These are phyloP conservation scores for Podargus strigoides DNA, from an alignment of 2,797 vertebrate species.

Conservation along the genomic window DNA sequence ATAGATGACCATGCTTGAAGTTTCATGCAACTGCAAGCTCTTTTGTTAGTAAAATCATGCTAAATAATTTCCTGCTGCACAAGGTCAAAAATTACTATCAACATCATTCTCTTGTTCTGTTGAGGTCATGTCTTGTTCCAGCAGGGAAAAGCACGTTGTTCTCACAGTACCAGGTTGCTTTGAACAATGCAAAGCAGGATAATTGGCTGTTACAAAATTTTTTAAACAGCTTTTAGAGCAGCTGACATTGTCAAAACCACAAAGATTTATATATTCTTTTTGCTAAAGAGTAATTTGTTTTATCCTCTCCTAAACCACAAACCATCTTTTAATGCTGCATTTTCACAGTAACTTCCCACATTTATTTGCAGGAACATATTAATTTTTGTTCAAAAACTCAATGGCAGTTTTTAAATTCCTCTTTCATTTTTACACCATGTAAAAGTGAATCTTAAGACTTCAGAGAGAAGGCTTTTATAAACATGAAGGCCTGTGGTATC, in stretches of 20 bases:
- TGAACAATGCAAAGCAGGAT: not conserved
- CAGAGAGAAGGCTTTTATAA: not conserved
- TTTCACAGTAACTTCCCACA: not conserved
- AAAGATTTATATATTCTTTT: constrained; percentile 32
- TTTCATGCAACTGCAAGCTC: not conserved
- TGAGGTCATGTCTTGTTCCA: constrained; percentile 21
- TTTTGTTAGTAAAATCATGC: not conserved
- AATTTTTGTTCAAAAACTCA: not conserved
- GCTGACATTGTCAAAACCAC: not conserved
- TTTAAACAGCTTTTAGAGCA: not conserved
- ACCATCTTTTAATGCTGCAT: not conserved
- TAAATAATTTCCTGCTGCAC: not conserved
- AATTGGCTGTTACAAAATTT: not conserved
- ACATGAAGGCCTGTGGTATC: not conserved
- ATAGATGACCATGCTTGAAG: not conserved
- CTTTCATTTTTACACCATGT: not conserved
- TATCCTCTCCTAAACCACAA: not conserved
- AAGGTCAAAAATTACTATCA: constrained; percentile 25
- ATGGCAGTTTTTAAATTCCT: not conserved
- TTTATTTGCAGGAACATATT: not conserved
- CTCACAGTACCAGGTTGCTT: not conserved
- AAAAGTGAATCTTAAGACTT: not conserved
- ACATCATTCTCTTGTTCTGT: not conserved
- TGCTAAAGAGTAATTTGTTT: not conserved
- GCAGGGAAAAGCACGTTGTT: not conserved